Evolutionary conservation across 1,140 invertebrate species (phyloP).

Genomic region (Anastrepha obliqua): DNA sequence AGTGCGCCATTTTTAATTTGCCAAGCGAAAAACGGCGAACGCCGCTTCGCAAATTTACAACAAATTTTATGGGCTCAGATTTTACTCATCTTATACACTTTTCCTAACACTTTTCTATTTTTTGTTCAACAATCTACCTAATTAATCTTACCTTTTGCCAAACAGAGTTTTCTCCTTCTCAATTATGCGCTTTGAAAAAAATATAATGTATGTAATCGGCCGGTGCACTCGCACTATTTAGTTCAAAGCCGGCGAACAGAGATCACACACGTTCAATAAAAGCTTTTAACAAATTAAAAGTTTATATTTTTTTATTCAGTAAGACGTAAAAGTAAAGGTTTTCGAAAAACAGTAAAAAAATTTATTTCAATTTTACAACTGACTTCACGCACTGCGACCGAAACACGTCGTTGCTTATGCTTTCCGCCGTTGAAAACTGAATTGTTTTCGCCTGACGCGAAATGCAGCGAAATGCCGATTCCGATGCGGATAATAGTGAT

Average conservation of each 20-base stretch:
- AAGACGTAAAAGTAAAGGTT: slow-evolving; percentile 13
- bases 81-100: neutral
- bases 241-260: neutral
- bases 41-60: slow-evolving; percentile 37
- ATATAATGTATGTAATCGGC: neutral
- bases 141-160: neutral
- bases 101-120: neutral
- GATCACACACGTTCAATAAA: neutral
- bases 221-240: neutral
- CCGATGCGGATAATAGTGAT: slow-evolving; percentile 5
- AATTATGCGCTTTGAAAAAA: neutral
- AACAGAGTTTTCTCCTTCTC: neutral
- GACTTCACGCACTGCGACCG: slow-evolving; percentile 41
- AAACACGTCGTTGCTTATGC: slow-evolving; percentile 44
- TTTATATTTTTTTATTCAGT: neutral
- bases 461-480: neutral
- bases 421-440: slow-evolving; percentile 52
- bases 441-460: slow-evolving; percentile 45
- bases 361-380: slow-evolving; percentile 46
- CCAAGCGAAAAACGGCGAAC: slow-evolving; percentile 34
- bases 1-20: slow-evolving; percentile 53
- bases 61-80: neutral
- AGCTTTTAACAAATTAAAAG: neutral
- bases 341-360: slow-evolving; percentile 7
- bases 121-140: neutral